phyloP scores from a whole-genome alignment of 2,888 invertebrate species.

The Dryobota labecula region DNA sequence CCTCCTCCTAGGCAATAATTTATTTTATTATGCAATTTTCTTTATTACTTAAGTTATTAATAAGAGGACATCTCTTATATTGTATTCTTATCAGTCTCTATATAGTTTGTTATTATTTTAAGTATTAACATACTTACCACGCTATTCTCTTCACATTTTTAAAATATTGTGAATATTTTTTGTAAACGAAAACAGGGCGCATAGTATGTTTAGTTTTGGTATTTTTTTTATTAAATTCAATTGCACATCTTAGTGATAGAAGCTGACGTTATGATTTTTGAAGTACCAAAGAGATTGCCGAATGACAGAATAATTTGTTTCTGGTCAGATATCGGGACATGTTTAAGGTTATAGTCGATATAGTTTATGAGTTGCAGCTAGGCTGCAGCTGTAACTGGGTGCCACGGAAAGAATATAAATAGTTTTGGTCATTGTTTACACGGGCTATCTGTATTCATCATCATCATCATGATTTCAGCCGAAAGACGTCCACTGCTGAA shows the following conservation, averaged over 20 bases:
- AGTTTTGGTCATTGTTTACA: background rate
- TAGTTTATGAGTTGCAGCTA: background rate
- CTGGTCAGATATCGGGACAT: background rate
- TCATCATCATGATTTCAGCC: too few species aligned
- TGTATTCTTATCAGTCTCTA: background rate
- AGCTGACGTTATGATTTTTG: conserved; percentile 30
- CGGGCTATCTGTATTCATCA: background rate
- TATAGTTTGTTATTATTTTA: background rate
- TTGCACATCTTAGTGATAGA: conserved; percentile 66
- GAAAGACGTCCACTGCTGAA: too few species aligned
- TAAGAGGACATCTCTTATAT: background rate
- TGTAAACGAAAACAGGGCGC: conserved; percentile 82
- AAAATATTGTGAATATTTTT: conserved; percentile 84
- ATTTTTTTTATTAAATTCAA: conserved; percentile 69
- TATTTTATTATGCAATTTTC: background rate
- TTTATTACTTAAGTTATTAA: background rate
- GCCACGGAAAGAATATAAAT: background rate
- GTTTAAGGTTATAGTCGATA: conserved; percentile 11
- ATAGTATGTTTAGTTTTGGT: conserved; percentile 79
- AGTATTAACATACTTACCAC: conserved; percentile 71
- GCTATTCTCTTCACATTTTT: conserved; percentile 87
- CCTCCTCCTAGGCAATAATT: background rate
- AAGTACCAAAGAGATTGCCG: background rate
- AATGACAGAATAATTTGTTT: conserved; percentile 17
- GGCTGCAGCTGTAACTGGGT: background rate